A percentile compares a stretch with the other conserved stretches of the same genome.
Evolutionary conservation across 1,140 invertebrate species (phyloP).

Genomic region (Lineus longissimus): DNA sequence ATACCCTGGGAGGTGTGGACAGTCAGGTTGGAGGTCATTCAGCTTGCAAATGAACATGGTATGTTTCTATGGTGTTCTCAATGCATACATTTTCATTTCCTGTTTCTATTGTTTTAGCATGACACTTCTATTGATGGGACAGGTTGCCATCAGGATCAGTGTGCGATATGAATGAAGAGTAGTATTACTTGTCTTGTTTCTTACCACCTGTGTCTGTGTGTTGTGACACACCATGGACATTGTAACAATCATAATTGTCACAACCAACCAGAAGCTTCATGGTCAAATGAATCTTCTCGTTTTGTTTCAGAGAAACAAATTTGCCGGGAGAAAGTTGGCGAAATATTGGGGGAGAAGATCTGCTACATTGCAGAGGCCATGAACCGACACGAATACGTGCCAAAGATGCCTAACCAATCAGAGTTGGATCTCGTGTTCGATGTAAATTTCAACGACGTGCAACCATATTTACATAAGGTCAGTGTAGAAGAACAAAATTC

Average conservation of each 20-base stretch:
- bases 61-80: constrained; percentile 15
- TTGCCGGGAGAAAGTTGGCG: constrained; percentile 83
- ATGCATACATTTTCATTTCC: constrained; percentile 5
- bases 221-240: too few species aligned
- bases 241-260: too few species aligned
- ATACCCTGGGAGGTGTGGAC: constrained; percentile 98
- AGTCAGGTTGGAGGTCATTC: constrained; percentile 80
- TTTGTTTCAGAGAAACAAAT: constrained; percentile 69
- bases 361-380: constrained; percentile 90
- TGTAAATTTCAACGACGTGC: constrained; percentile 83
- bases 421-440: constrained; percentile 93
- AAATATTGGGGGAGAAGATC: constrained; percentile 87
- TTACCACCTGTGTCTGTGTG: too few species aligned
- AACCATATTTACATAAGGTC: constrained; percentile 90
- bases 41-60: constrained; percentile 77
- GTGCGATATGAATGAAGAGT: too few species aligned
- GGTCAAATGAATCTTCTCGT: too few species aligned
- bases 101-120: too few species aligned
- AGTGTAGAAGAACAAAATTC: constrained; percentile 10
- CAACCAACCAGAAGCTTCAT: too few species aligned
- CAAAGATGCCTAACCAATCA: constrained; percentile 87
- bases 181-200: too few species aligned
- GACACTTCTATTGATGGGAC: too few species aligned
- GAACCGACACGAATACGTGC: constrained; percentile 91
- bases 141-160: too few species aligned